Evolutionary conservation across 2,888 invertebrate genomes (phyloP), one percentile per base, ranked within the genome.

Genomic region (Xestia rhomboidea): DNA sequence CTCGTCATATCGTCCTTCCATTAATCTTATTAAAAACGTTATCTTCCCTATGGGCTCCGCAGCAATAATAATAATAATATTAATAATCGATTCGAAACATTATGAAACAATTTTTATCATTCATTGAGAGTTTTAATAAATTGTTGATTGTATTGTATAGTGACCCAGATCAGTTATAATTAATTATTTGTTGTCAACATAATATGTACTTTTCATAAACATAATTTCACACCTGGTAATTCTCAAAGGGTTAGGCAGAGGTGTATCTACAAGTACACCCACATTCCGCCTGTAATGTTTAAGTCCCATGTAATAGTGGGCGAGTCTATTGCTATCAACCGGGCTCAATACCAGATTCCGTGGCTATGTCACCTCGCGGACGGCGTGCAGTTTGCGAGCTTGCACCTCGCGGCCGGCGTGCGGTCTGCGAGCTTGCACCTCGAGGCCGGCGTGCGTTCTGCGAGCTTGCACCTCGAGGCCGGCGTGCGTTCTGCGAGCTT

Each of bases 1-100:
- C 8, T 76, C 30, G 10, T 18, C 27, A 34, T n/a, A 5, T 51
- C 27, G 34, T 18, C 51, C 34, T 44, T 75, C 41, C 7, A 57
- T 74, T 44, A 74, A 74, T 74, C 73, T 73, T 34, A 44, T 73
- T 74, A 21, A 60, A 63, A 41, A 18, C 41, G 15, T 18, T n/a
- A 27, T 18, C 41, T 41, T n/a, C n/a, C n/a, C 8, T n/a, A 10
- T 41, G 13, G 10, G 64, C 10, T 41, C 21, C 15, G n/a, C 8
- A n/a, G 41, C n/a, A 41, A 21, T n/a, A n/a, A n/a, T n/a, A n/a
- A n/a, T n/a, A n/a, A n/a, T n/a, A n/a, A n/a, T n/a, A n/a, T n/a
- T n/a, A n/a, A n/a, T n/a, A n/a, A n/a, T 15, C n/a, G 15, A 15
- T 41, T 8, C 8, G 4, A 64, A 73, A 46, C 5, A n/a, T 34